These are phyloP conservation scores for Pseudochirops corinnae DNA, from an alignment of 2,797 vertebrate genomes.

Conservation along the genomic window DNA sequence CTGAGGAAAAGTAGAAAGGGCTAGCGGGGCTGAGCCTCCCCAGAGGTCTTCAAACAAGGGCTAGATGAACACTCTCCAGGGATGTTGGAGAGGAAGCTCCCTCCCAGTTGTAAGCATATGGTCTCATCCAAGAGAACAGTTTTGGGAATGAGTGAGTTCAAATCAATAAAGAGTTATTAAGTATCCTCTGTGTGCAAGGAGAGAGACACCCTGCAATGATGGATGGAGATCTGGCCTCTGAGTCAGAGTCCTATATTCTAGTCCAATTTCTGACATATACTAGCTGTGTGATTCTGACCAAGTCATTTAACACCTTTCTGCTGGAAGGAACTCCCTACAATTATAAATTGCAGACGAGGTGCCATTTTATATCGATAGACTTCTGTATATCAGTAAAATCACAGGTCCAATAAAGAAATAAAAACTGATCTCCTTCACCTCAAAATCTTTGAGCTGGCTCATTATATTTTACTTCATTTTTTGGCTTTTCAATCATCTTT, in stretches of 20 bases:
- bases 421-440: neutral
- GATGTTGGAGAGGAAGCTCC: neutral
- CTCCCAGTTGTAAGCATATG: neutral
- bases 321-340: neutral
- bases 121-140: neutral
- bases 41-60: neutral
- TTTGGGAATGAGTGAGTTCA: neutral
- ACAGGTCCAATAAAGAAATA: neutral
- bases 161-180: neutral
- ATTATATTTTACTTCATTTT: neutral
- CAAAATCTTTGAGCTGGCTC: neutral
- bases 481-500: neutral
- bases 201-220: neutral
- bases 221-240: neutral
- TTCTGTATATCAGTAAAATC: neutral
- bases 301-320: neutral
- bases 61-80: neutral
- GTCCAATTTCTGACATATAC: neutral
- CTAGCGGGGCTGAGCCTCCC: neutral
- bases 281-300: neutral
- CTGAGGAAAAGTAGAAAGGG: neutral
- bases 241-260: neutral
- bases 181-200: neutral
- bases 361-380: neutral
- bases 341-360: neutral